Evolutionary conservation across 1,140 invertebrate species (phyloP), one percentile per base, ranked within the genome.

Genomic region (Heliconius nattereri): DNA sequence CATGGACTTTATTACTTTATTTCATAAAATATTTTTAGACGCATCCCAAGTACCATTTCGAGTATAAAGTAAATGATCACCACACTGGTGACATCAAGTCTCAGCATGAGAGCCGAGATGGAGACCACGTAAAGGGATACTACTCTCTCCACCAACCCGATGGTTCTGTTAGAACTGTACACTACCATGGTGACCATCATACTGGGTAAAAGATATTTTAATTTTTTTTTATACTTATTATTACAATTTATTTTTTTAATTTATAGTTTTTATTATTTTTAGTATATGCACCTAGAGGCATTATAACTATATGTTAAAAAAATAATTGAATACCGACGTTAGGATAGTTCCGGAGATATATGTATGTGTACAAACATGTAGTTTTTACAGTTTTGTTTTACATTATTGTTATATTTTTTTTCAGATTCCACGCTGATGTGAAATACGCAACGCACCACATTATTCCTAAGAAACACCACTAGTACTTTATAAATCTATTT

Each of bases 71-170:
- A 32, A 88, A 92, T 19, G 94, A 95, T 79, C 85, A 86, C 40
- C 89, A 95, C 80, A 94, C 93, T 8, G 93, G 92, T 11, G 94
- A 95, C 79, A 86, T 91, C 75, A 95, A 95, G 83, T 89, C 86
- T 29, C 94, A 95, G 79, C 57, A 66, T 66, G 57, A 66, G 11
- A 66, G 57, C 23, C 57, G 57, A 23, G 57, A 66, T 66, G 57
- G 95, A 95, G 85, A 92, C 91, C 73, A 94, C 20, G 95, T 96
- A 20, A 95, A 94, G 83, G 95, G 95, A 66, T 66, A 66, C 57
- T 66, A 66, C 23, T 66, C 57, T 26, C 57, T 66, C 23, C 60
- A 66, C 26, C 94, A 95, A 81, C 92, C 95, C 11, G 95, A 95
- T 76, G 95, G 95, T 13, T 91, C 90, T 0, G 82, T 93, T 40